These are phyloP conservation scores for Neodiprion pinetum DNA, from an alignment of 1,140 invertebrate genomes.

Conservation along the genomic window DNA sequence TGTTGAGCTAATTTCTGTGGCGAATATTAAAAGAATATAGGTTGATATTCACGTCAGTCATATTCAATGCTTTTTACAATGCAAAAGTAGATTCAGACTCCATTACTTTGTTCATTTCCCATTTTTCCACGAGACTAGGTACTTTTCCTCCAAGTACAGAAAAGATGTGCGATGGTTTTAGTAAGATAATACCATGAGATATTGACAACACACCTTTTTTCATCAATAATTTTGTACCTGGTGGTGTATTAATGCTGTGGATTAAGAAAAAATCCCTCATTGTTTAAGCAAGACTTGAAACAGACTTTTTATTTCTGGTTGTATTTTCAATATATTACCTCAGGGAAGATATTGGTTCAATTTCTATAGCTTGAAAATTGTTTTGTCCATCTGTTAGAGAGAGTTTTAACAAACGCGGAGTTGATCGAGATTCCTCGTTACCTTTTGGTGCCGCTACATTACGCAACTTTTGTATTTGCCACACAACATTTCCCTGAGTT, in stretches of 20 bases:
- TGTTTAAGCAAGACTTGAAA: not conserved
- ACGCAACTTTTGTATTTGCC: conserved; percentile 87
- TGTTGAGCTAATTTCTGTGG: conserved; percentile 75
- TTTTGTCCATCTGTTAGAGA: conserved; percentile 85
- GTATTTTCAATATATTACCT: conserved; percentile 54
- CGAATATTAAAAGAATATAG: conserved; percentile 15
- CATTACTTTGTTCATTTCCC: conserved; percentile 81
- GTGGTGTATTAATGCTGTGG: conserved; percentile 57
- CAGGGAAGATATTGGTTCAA: conserved; percentile 70
- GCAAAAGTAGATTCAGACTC: not conserved
- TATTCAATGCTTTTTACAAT: not conserved
- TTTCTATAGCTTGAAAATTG: conserved; percentile 78
- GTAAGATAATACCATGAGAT: conserved; percentile 75
- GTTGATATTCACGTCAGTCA: conserved; percentile 9
- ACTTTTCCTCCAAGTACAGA: conserved; percentile 82
- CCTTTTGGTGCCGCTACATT: conserved; percentile 90
- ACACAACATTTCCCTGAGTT: conserved; percentile 74
- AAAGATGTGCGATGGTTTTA: conserved; percentile 71
- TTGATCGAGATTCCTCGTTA: conserved; percentile 83
- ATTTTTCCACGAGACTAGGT: conserved; percentile 83
- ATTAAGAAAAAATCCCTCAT: conserved; percentile 13
- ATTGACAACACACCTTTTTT: conserved; percentile 54
- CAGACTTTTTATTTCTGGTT: not conserved
- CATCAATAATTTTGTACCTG: conserved; percentile 57
- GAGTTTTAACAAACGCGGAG: conserved; percentile 83